These are phyloP conservation scores for Psilopsiagon aymara DNA, from an alignment of 2,113 vertebrate species.

Conservation along the genomic window DNA sequence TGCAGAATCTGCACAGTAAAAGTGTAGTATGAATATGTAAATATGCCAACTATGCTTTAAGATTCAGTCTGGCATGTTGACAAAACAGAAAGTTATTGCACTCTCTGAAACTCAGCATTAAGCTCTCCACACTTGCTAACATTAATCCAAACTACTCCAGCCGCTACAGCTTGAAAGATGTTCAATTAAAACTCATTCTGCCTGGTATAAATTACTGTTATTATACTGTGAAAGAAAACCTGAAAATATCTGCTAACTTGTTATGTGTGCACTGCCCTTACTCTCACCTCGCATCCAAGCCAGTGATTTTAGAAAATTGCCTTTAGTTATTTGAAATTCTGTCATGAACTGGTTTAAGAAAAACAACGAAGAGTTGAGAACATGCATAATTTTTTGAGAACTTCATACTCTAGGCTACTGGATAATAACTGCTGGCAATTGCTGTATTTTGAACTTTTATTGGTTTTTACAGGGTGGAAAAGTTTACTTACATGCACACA, in stretches of 20 bases:
- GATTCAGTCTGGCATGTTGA: constrained; percentile 46
- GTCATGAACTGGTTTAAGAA: constrained; percentile 33
- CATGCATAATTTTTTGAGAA: constrained; percentile 31
- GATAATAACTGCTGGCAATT: neutral
- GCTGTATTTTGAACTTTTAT: constrained; percentile 7
- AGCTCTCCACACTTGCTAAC: constrained; percentile 45
- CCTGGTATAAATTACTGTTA: constrained; percentile 63
- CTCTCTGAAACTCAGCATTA: constrained; percentile 38
- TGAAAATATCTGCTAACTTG: constrained; percentile 38
- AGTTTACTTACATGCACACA: neutral
- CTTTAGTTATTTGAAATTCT: constrained; percentile 60
- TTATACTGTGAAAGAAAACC: constrained; percentile 34
- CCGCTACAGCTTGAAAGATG: constrained; percentile 55
- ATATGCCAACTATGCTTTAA: constrained; percentile 57
- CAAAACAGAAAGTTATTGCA: constrained; percentile 61
- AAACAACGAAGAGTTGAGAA: constrained; percentile 20
- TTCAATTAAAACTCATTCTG: constrained; percentile 68
- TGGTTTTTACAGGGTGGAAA: neutral
- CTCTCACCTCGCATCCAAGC: constrained; percentile 39
- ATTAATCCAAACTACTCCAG: constrained; percentile 43
- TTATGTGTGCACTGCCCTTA: constrained; percentile 41
- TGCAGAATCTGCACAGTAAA: constrained; percentile 34
- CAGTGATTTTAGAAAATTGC: constrained; percentile 60
- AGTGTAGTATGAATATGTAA: constrained; percentile 57
- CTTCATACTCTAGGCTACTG: neutral